Percentiles rank a stretch among this genome's conserved stretches.
Evolutionary conservation across 2,888 invertebrate genomes (phyloP).

Genomic region (Xestia sexstrigata): DNA sequence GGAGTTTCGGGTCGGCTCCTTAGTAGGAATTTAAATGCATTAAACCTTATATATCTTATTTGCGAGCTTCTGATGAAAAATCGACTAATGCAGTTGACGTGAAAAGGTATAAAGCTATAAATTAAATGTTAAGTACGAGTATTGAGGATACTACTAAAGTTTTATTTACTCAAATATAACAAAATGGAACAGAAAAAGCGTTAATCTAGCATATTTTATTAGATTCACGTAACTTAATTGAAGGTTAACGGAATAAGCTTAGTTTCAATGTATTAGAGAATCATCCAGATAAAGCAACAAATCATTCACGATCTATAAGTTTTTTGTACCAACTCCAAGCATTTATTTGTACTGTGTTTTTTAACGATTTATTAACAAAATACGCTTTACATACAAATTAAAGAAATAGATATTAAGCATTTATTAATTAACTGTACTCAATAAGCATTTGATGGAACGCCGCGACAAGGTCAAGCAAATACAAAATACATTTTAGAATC

Average conservation of each 20-base stretch:
- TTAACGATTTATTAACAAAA: not conserved
- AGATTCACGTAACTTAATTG: not conserved
- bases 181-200: not conserved
- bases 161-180: not conserved
- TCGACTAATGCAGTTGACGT: constrained; percentile 13
- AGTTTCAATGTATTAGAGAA: not conserved
- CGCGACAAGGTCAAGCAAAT: not conserved
- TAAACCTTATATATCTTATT: constrained; percentile 49
- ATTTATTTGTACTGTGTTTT: not conserved
- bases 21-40: constrained; percentile 42
- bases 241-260: constrained; percentile 6
- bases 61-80: constrained; percentile 32
- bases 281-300: constrained; percentile 14
- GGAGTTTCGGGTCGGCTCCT: constrained; percentile 30
- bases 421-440: not conserved
- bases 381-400: not conserved
- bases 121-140: constrained; percentile 9
- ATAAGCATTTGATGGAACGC: constrained; percentile 16
- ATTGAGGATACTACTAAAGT: not conserved
- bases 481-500: not conserved
- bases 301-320: not conserved
- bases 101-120: not conserved
- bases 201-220: not conserved
- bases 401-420: not conserved
- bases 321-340: not conserved